Evolutionary conservation across 2,797 vertebrate genomes (phyloP), one percentile per base, ranked within the genome.

Genomic region (Antennarius maculatus): DNA sequence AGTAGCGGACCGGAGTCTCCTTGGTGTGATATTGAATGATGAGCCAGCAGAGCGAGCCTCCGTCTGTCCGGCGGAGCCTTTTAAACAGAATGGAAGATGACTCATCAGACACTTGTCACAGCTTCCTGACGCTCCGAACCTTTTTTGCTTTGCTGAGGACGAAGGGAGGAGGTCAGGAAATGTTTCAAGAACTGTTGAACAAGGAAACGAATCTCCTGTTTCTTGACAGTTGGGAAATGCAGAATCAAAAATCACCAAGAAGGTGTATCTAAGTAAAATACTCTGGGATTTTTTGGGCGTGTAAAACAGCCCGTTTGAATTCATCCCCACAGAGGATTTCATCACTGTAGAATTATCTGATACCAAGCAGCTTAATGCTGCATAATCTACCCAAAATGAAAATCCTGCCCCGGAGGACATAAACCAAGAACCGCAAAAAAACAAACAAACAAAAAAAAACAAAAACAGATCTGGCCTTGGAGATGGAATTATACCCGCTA

Each of bases 311-410:
- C 69, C 23, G 17, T 76, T 71, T 85, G 75, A 72, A 80, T 89
- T 87, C 77, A 86, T 54, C 82, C 75, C 79, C 77, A 82, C 76
- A 57, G 58, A 82, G 85, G 84, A 87, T 87, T 86, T 85, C 72
- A 80, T 87, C 81, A 75, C 76, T 76, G 76, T 76, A 76, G 85
- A 86, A 90, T 89, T 82, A 89, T 90, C 86, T 79, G 84, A 89
- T 86, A 86, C 68, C 78, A 87, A 81, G 69, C 82, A 81, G 87
- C 87, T 93, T 91, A 92, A 90, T 86, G 69, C 78, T 67, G 64
- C 66, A 81, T 88, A 89, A 92, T 92, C 91, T 86, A 84, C 54
- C 77, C 71, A 81, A 86, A 77, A 81, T 76, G 74, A 82, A 91
- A 89, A 89, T 84, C 80, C 79, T 53, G 66, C 67, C 69, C 80